Conservation (phyloP, 2,797 vertebrate species). For the Trachurus trachurus region DNA sequence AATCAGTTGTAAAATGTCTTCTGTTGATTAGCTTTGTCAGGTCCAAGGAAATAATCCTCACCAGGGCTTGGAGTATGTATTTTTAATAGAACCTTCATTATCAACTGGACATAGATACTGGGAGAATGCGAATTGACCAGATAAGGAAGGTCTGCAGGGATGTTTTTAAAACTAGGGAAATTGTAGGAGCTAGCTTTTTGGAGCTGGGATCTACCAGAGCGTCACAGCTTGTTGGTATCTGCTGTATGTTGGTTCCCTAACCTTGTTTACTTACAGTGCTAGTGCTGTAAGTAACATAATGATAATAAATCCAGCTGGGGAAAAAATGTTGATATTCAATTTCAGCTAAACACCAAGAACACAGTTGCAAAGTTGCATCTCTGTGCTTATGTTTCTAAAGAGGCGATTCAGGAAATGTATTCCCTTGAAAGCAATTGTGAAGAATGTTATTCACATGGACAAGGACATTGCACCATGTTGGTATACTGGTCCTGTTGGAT, state of each 20-base stretch:
- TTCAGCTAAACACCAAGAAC: not conserved
- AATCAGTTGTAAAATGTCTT: not conserved
- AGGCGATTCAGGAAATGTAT: not conserved
- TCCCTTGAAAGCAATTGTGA: not conserved
- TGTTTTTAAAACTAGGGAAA: not conserved
- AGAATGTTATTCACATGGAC: constrained; percentile 26
- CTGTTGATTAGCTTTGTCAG: not conserved
- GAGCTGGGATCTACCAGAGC: too few species aligned
- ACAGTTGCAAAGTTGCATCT: not conserved
- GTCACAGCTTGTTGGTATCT: too few species aligned
- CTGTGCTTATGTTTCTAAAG: not conserved
- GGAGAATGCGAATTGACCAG: not conserved
- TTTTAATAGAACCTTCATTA: not conserved
- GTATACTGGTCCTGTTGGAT: constrained; percentile 2
- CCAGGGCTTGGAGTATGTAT: not conserved
- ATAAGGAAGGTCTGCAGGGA: not conserved
- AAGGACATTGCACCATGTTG: constrained; percentile 13
- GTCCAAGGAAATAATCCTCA: not conserved
- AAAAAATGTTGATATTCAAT: not conserved
- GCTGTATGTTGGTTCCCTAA: too few species aligned
- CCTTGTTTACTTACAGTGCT: too few species aligned
- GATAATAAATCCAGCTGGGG: not conserved
- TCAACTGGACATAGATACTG: not conserved
- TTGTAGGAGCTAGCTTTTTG: not conserved
- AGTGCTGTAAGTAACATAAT: too few species aligned